phyloP scores from a whole-genome alignment of 1,140 invertebrate genomes.

The Hycleus phaleratus region DNA sequence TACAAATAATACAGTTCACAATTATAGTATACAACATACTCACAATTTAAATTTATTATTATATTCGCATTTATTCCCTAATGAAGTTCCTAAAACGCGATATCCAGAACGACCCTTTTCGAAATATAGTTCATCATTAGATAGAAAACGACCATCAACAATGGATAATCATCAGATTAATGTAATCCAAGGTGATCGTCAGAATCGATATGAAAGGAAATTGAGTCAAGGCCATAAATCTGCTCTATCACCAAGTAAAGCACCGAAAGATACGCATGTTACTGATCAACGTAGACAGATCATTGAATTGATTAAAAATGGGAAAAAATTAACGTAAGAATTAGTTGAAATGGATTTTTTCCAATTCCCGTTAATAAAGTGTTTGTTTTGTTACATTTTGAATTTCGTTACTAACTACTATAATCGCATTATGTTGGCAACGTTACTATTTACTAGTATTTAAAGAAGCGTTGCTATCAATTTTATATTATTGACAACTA shows the following conservation, averaged over 20 bases:
- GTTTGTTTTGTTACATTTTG: not conserved
- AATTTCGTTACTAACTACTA: too few species aligned
- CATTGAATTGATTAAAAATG: slow-evolving; percentile 34
- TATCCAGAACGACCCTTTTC: slow-evolving; percentile 13
- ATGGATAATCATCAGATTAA: not conserved
- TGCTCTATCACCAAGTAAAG: slow-evolving; percentile 26
- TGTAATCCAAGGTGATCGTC: slow-evolving; percentile 19
- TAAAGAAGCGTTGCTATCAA: too few species aligned
- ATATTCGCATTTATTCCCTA: slow-evolving; percentile 67
- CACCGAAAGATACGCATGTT: slow-evolving; percentile 27
- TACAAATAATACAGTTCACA: slow-evolving; percentile 46
- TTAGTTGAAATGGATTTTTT: not conserved
- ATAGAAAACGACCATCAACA: slow-evolving; percentile 36
- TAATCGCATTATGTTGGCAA: too few species aligned
- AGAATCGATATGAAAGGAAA: slow-evolving; percentile 51
- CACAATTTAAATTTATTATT: slow-evolving; percentile 78
- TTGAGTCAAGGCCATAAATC: slow-evolving; percentile 49
- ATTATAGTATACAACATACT: slow-evolving; percentile 48
- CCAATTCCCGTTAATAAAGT: not conserved
- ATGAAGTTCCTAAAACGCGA: slow-evolving; percentile 46
- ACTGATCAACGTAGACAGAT: slow-evolving; percentile 33
- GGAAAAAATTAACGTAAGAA: slow-evolving; percentile 37
- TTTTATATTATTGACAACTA: too few species aligned
- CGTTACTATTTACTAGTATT: too few species aligned
- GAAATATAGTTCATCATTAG: slow-evolving; percentile 29